These are phyloP conservation scores for Gadopsis marmoratus DNA, from an alignment of 2,797 vertebrate genomes.

Conservation along the genomic window DNA sequence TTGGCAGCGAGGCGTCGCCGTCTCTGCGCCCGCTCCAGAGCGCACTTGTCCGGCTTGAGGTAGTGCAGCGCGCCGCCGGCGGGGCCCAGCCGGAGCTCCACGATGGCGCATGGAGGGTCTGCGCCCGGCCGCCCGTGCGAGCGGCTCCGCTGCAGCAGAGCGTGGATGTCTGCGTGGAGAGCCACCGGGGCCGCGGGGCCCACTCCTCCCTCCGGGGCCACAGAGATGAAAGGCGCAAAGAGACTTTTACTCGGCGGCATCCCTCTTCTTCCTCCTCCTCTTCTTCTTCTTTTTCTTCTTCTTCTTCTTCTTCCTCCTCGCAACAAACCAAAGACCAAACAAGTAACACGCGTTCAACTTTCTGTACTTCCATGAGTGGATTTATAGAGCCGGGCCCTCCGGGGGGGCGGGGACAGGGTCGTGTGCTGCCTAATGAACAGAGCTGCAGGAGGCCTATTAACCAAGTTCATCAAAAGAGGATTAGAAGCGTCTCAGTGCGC, in stretches of 20 bases:
- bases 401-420: constrained; percentile 80
- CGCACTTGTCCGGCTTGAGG: constrained; percentile 70
- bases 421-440: constrained; percentile 80
- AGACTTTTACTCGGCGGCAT: constrained; percentile 69
- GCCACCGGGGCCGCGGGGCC: constrained; percentile 19
- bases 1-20: constrained; percentile 85
- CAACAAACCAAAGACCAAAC: background rate
- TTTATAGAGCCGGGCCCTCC: constrained; percentile 76
- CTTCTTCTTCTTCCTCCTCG: background rate
- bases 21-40: constrained; percentile 75
- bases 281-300: too few species aligned
- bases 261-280: constrained; percentile 12
- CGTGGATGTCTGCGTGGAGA: constrained; percentile 58
- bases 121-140: constrained; percentile 43
- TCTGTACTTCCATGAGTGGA: constrained; percentile 48
- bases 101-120: constrained; percentile 66
- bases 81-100: constrained; percentile 73
- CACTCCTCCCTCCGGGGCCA: constrained; percentile 27
- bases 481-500: constrained; percentile 84
- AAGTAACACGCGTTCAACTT: constrained; percentile 22
- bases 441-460: constrained; percentile 82
- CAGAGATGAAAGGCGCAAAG: constrained; percentile 61
- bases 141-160: constrained; percentile 62
- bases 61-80: constrained; percentile 61
- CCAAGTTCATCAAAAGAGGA: constrained; percentile 87